These are phyloP conservation scores for Drosophila trapezifrons DNA, from an alignment of 1,140 invertebrate genomes.

Conservation along the genomic window DNA sequence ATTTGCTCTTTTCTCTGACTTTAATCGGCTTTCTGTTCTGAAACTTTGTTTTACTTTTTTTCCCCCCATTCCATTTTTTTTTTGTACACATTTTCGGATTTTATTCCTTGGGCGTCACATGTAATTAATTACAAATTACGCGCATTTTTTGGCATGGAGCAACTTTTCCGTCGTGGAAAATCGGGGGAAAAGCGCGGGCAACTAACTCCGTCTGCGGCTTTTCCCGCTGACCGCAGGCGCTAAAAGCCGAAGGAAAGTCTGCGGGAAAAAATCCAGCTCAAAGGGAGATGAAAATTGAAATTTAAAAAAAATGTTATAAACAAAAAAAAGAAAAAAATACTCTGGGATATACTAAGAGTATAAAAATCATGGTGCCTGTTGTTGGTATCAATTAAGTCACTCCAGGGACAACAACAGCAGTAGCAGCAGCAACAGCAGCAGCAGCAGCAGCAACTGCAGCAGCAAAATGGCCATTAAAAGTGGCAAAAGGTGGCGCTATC, in stretches of 20 bases:
- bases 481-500: slow-evolving; percentile 18
- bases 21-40: slow-evolving; percentile 2
- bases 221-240: slow-evolving; percentile 60
- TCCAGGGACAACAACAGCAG: slow-evolving; percentile 37
- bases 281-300: slow-evolving; percentile 30
- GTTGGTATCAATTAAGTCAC: slow-evolving; percentile 62
- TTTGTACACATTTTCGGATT: slow-evolving; percentile 5
- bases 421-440: slow-evolving; percentile 11
- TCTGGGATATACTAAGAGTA: not conserved
- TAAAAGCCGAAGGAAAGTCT: slow-evolving; percentile 64
- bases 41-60: not conserved
- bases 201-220: slow-evolving; percentile 55
- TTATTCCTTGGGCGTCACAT: slow-evolving; percentile 45
- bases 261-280: slow-evolving; percentile 8
- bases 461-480: slow-evolving; percentile 54
- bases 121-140: slow-evolving; percentile 56
- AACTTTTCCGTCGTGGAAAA: slow-evolving; percentile 35
- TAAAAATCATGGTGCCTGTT: slow-evolving; percentile 29
- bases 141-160: slow-evolving; percentile 42
- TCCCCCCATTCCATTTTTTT: too few relatives aligned
- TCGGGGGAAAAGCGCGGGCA: slow-evolving; percentile 9
- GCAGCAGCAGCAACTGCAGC: slow-evolving; percentile 7
- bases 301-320: slow-evolving; percentile 11
- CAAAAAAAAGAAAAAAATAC: slow-evolving; percentile 9
- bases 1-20: not conserved